These are phyloP conservation scores for Caenorhabditis tropicalis DNA, from an alignment of 1,140 invertebrate species.

Conservation along the genomic window DNA sequence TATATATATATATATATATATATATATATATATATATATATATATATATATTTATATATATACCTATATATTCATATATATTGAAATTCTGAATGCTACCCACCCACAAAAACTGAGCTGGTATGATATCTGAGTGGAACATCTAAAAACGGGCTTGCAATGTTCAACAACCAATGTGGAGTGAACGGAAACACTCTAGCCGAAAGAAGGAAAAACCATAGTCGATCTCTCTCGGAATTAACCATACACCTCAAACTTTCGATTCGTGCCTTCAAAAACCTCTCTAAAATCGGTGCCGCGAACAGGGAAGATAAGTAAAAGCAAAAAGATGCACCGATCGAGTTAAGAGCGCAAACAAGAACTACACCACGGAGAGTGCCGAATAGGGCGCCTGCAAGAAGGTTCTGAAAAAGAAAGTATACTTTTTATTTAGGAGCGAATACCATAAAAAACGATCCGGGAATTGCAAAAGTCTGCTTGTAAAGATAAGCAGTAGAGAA, in stretches of 20 bases:
- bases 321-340: slow-evolving; percentile 75
- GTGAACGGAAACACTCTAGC: slow-evolving; percentile 77
- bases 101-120: slow-evolving; percentile 76
- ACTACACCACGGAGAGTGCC: slow-evolving; percentile 74
- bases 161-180: slow-evolving; percentile 78
- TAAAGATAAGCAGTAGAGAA: slow-evolving; percentile 77
- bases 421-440: slow-evolving; percentile 50
- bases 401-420: slow-evolving; percentile 74
- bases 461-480: slow-evolving; percentile 78
- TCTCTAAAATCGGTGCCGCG: slow-evolving; percentile 73
- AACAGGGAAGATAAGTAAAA: slow-evolving; percentile 75
- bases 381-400: slow-evolving; percentile 76
- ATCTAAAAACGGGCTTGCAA: slow-evolving; percentile 75
- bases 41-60: neutral
- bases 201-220: slow-evolving; percentile 26
- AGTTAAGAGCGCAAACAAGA: slow-evolving; percentile 74
- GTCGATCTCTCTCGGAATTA: neutral
- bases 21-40: neutral
- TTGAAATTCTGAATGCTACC: slow-evolving; percentile 52
- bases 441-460: slow-evolving; percentile 77
- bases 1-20: neutral
- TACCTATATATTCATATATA: neutral
- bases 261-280: slow-evolving; percentile 69
- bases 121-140: slow-evolving; percentile 76
- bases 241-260: slow-evolving; percentile 33